Evolutionary conservation across 1,140 invertebrate genomes (phyloP).

Genomic region (Drosophila kanapiae): DNA sequence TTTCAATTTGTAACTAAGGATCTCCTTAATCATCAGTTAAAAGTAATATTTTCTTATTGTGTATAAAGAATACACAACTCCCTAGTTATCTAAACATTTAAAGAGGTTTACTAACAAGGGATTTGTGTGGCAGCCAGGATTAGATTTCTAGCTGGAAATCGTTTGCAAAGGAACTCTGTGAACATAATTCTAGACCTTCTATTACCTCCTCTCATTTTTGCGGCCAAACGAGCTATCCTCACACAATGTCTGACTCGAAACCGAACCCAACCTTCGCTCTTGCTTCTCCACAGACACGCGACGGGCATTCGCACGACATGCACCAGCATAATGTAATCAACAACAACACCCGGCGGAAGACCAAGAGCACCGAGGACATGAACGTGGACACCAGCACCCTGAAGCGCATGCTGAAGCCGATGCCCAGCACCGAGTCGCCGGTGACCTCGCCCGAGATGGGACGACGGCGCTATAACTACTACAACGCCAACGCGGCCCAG

Average conservation of each 20-base stretch:
- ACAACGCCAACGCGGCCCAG: conserved; percentile 86
- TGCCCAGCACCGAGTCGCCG: conserved; percentile 94
- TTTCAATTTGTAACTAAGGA: no score
- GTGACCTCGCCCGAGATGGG: conserved; percentile 95
- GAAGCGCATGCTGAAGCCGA: conserved; percentile 96
- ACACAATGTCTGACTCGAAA: conserved; percentile 22
- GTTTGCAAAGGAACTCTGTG: neutral
- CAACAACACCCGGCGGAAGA: conserved; percentile 91
- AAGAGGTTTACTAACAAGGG: neutral
- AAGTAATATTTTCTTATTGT: neutral
- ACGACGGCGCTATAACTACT: conserved; percentile 88
- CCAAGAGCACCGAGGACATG: conserved; percentile 96
- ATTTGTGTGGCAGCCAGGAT: conserved; percentile 2
- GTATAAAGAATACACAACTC: neutral
- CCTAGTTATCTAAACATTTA: neutral
- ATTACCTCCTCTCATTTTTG: neutral
- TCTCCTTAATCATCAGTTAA: no score
- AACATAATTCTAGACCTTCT: conserved; percentile 8
- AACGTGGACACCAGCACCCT: conserved; percentile 95
- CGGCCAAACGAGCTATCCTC: neutral
- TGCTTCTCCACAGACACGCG: conserved; percentile 72
- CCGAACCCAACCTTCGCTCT: conserved; percentile 16
- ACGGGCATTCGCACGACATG: conserved; percentile 84
- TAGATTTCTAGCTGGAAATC: neutral
- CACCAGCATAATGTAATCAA: conserved; percentile 88